Evolutionary conservation across 2,888 invertebrate genomes (phyloP), one percentile per base, ranked within the genome.

Genomic region (Notocelia uddmanniana): DNA sequence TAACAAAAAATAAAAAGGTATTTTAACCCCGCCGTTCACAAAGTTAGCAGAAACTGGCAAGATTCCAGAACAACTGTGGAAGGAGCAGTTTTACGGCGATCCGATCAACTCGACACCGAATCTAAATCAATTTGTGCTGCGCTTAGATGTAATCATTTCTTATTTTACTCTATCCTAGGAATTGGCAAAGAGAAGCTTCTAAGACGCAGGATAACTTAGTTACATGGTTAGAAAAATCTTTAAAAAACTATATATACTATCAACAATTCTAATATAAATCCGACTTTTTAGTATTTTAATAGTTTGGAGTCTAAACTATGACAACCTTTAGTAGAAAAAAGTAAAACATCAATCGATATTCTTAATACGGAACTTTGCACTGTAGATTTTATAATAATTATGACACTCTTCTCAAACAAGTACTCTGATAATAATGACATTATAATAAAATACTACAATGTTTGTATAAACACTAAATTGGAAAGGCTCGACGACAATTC

Each of bases 401-500:
- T 6, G 8, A 5, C 31, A 31, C 5, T 31, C 8, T 8, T 31
- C 8, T 31, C 5, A 31, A 31, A 31, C 52, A 68, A 59, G 59
- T 50, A 23, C 50, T 68, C 37, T 23, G 50, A 52, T 60, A 19
- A 52, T 54, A 41, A 59, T n/a, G 41, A 21, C 21, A 8, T 60
- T 34, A 45, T 10, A 45, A 68, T 60, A 41, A 41, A 68, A 69
- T 45, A 31, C 31, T 31, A n/a, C 54, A 55, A 62, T 69, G 54
- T 55, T 69, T 54, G 31, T 45, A 31, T 55, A 62, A 62, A 62
- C 21, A 21, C 6, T 31, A 34, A 69, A 62, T 55, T 69, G 21
- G 45, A 62, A 55, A 69, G 62, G 45, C 62, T 55, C 69, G 69
- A n/a, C 54, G 34, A n/a, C 55, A 45, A 69, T 69, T 62, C 69